These are phyloP conservation scores for Caenorhabditis panamensis DNA, from an alignment of 2,888 invertebrate species.

Conservation along the genomic window DNA sequence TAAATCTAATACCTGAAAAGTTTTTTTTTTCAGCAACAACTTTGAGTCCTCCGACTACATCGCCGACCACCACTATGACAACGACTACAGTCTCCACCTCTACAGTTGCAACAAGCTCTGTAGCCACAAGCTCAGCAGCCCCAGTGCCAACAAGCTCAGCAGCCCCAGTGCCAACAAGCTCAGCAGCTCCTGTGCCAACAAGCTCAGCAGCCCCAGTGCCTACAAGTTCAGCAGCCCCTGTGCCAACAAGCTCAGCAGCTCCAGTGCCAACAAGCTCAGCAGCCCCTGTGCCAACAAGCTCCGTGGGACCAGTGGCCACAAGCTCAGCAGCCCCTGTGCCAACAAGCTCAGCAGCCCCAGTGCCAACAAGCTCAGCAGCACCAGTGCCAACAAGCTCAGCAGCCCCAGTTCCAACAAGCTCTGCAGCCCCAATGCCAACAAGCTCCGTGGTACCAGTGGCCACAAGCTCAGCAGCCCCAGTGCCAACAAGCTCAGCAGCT, in stretches of 20 bases:
- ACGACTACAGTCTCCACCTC: neutral
- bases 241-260: neutral
- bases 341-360: constrained; percentile 5
- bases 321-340: neutral
- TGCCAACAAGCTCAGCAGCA: constrained; percentile 5
- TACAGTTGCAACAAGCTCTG: neutral
- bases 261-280: neutral
- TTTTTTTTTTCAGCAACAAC: neutral
- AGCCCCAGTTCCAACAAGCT: neutral
- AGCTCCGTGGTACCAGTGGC: neutral
- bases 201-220: constrained; percentile 3
- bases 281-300: neutral
- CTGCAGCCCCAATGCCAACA: neutral
- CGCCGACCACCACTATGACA: neutral
- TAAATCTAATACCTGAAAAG: neutral
- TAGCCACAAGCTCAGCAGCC: neutral
- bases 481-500: constrained; percentile 10
- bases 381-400: constrained; percentile 3
- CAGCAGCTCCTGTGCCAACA: constrained; percentile 1
- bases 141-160: neutral
- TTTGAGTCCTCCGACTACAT: neutral
- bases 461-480: constrained; percentile 6
- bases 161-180: neutral
- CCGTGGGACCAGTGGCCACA: neutral
- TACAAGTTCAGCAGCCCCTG: neutral